These are phyloP conservation scores for Setipinna tenuifilis DNA, from an alignment of 2,797 vertebrate genomes.

Conservation along the genomic window DNA sequence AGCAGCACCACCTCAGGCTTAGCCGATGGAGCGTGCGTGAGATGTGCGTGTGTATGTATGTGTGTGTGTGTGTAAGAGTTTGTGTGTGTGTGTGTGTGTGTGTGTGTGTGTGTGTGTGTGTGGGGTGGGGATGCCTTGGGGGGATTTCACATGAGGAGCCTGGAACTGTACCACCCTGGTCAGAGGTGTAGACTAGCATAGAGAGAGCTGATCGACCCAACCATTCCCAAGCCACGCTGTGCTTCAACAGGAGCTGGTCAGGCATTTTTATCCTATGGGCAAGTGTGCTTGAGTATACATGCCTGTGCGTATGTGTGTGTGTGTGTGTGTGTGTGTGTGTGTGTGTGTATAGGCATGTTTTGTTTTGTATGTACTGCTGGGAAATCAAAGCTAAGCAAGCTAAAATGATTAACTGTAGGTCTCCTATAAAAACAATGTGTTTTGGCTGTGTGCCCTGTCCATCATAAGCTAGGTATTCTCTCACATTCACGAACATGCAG, in stretches of 20 bases:
- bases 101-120: not conserved
- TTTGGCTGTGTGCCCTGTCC: not conserved
- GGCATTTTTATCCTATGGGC: slow-evolving; percentile 28
- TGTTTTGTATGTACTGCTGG: not conserved
- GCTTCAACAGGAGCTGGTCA: not conserved
- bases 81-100: slow-evolving; percentile 28
- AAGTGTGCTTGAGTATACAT: slow-evolving; percentile 34
- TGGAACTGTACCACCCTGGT: not conserved
- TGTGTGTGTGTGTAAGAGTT: slow-evolving; percentile 3
- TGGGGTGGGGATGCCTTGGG: not conserved
- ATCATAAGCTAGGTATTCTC: no score
- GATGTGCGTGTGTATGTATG: slow-evolving; percentile 17
- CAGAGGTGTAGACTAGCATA: not conserved
- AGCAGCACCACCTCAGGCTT: slow-evolving; percentile 9
- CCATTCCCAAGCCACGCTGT: not conserved
- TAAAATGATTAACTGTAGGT: not conserved
- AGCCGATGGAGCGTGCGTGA: slow-evolving; percentile 31
- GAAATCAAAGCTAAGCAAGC: not conserved
- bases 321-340: slow-evolving; percentile 23
- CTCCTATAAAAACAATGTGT: not conserved
- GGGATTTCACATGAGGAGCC: not conserved
- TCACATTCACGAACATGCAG: no score
- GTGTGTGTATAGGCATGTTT: not conserved
- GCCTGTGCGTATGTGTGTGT: slow-evolving; percentile 46
- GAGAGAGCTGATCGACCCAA: not conserved